These are phyloP conservation scores for Tinea pellionella DNA, from an alignment of 2,888 invertebrate genomes.

Conservation along the genomic window DNA sequence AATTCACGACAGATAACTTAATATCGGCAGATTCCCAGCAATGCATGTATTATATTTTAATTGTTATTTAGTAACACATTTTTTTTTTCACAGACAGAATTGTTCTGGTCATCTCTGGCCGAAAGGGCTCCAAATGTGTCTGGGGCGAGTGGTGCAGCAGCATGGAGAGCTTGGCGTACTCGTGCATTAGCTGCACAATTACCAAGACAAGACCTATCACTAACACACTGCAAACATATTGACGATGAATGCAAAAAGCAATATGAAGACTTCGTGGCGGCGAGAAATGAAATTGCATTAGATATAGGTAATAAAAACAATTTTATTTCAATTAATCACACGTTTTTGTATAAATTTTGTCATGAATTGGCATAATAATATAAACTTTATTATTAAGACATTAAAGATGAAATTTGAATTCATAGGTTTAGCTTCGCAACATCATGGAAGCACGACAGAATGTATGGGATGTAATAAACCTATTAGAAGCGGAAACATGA, in stretches of 20 bases:
- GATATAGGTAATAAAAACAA: constrained; percentile 81
- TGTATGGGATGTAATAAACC: constrained; percentile 87
- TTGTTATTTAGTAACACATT: too few species aligned
- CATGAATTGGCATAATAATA: too few species aligned
- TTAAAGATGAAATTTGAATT: too few species aligned
- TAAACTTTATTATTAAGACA: too few species aligned
- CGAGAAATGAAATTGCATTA: constrained; percentile 94
- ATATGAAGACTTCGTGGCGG: constrained; percentile 94
- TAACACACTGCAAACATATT: constrained; percentile 89
- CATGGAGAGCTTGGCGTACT: constrained; percentile 56
- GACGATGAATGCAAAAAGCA: constrained; percentile 81
- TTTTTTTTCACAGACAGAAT: constrained; percentile 78
- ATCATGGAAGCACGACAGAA: constrained; percentile 67
- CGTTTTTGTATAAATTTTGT: too few species aligned
- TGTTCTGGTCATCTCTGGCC: constrained; percentile 90
- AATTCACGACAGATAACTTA: too few species aligned
- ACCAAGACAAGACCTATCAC: constrained; percentile 93
- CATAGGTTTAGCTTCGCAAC: constrained; percentile 72
- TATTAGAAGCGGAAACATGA: constrained; percentile 83
- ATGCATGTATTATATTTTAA: too few species aligned
- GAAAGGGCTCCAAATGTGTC: constrained; percentile 69
- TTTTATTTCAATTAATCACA: background rate
- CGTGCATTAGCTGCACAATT: constrained; percentile 83
- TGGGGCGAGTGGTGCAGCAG: constrained; percentile 50
- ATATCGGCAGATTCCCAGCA: too few species aligned